Evolutionary conservation across 2,888 invertebrate genomes (phyloP).

Genomic region (Creontiades dilutus): DNA sequence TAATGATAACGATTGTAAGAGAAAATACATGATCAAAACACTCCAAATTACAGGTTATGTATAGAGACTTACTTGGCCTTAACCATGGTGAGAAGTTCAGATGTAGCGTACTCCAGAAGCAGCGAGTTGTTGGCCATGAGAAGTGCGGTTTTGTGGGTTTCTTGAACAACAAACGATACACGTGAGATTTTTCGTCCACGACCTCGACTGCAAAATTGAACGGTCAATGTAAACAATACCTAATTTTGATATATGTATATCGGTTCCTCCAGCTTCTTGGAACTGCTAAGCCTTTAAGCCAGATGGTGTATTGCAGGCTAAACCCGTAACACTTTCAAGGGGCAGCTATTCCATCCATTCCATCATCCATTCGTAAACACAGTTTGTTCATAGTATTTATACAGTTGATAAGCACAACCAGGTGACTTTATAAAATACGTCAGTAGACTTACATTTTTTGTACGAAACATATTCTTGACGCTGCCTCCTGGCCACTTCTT

Average conservation of each 20-base stretch:
- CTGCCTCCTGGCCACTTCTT: slow-evolving; percentile 86
- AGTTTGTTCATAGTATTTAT: background rate
- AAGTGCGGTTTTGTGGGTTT: slow-evolving; percentile 92
- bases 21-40: too few relatives aligned
- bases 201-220: slow-evolving; percentile 82
- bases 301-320: too few relatives aligned
- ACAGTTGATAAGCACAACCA: too few relatives aligned
- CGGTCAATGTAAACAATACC: background rate
- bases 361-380: too few relatives aligned
- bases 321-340: too few relatives aligned
- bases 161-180: slow-evolving; percentile 93
- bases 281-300: too few relatives aligned
- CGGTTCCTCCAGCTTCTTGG: too few relatives aligned
- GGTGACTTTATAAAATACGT: too few relatives aligned
- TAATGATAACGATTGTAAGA: too few relatives aligned
- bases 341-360: too few relatives aligned
- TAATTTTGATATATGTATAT: too few relatives aligned
- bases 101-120: slow-evolving; percentile 91
- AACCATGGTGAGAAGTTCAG: slow-evolving; percentile 85
- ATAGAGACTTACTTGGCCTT: slow-evolving; percentile 78
- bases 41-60: too few relatives aligned
- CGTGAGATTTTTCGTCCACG: slow-evolving; percentile 90
- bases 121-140: slow-evolving; percentile 91
- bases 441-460: slow-evolving; percentile 82
- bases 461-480: slow-evolving; percentile 90